Conservation (phyloP, 2,113 vertebrate species). For the Anseranas semipalmata region DNA sequence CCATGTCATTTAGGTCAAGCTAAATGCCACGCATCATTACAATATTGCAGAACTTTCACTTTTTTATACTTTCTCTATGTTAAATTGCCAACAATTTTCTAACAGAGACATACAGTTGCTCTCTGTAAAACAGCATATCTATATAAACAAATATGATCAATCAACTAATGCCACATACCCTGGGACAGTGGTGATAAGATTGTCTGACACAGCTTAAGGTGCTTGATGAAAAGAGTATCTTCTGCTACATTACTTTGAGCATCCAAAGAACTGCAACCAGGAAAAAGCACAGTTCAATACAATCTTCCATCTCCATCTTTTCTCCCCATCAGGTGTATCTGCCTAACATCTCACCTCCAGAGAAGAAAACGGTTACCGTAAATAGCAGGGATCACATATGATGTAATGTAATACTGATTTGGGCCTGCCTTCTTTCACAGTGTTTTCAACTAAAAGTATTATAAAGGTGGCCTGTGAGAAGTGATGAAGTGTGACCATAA, state of each 20-base stretch:
- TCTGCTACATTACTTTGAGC: not conserved
- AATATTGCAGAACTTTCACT: not conserved
- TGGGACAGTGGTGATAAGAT: not conserved
- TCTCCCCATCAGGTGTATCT: not conserved
- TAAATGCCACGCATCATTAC: not conserved
- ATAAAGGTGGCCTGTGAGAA: not conserved
- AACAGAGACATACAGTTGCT: not conserved
- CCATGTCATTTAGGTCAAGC: not conserved
- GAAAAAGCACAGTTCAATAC: not conserved
- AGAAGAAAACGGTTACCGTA: not conserved
- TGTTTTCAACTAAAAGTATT: not conserved
- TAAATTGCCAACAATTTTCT: not conserved
- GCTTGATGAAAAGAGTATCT: not conserved
- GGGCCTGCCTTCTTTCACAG: not conserved
- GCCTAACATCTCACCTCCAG: not conserved
- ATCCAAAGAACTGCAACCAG: not conserved
- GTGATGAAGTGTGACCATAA: fast-evolving
- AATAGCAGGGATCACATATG: not conserved
- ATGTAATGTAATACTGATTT: not conserved
- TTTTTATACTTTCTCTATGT: not conserved
- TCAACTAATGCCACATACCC: not conserved
- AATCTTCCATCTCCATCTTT: not conserved
- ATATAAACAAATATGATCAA: not conserved
- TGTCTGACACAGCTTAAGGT: not conserved
- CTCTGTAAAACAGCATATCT: not conserved